Evolutionary conservation across 2,888 invertebrate genomes (phyloP).

Genomic region (Heliconius cydno): DNA sequence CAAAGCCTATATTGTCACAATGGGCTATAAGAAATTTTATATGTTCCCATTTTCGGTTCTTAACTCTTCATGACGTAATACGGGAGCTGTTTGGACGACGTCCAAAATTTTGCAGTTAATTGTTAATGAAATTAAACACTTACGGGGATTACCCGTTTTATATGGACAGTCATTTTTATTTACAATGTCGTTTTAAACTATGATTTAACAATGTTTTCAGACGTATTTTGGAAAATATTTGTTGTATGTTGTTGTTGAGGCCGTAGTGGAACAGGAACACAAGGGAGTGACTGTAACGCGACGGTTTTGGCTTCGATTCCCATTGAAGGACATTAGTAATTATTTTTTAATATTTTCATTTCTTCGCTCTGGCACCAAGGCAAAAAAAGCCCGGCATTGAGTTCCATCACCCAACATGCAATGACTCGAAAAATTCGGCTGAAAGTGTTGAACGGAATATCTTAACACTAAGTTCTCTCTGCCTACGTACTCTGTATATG

Average conservation of each 20-base stretch:
- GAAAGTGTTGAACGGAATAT: too few species aligned
- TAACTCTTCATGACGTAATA: conserved; percentile 36
- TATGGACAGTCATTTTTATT: conserved; percentile 36
- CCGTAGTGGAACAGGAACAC: too few species aligned
- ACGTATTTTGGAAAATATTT: neutral
- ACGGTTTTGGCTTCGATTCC: too few species aligned
- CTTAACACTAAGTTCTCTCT: too few species aligned
- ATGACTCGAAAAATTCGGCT: too few species aligned
- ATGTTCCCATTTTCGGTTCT: conserved; percentile 30
- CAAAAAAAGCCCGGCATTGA: too few species aligned
- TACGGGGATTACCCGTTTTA: conserved; percentile 39
- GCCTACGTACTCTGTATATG: too few species aligned
- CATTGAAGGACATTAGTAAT: too few species aligned
- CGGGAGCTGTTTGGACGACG: conserved; percentile 30
- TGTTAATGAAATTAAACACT: conserved; percentile 45
- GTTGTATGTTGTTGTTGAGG: neutral
- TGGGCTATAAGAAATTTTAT: conserved; percentile 17
- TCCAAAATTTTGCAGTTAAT: conserved; percentile 42
- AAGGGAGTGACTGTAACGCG: too few species aligned
- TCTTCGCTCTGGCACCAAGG: too few species aligned
- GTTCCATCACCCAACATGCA: too few species aligned
- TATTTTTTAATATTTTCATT: too few species aligned
- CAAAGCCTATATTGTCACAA: neutral
- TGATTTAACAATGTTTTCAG: neutral
- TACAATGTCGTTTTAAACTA: conserved; percentile 20